Evolutionary conservation across 2,888 invertebrate genomes (phyloP).

Genomic region (Drosophila testacea): DNA sequence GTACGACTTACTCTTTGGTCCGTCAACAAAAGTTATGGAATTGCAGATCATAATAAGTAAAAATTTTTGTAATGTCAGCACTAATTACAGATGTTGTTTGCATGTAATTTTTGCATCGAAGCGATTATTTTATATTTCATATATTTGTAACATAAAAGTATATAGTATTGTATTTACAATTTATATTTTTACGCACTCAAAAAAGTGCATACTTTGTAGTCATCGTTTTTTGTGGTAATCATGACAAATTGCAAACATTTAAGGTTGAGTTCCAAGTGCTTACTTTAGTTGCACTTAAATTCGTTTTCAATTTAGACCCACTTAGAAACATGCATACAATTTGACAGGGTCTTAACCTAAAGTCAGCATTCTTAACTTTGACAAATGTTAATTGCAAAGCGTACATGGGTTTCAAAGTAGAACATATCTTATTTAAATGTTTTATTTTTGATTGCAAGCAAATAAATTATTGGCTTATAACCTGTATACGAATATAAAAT

Average conservation of each 20-base stretch:
- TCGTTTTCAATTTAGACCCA: constrained; percentile 2
- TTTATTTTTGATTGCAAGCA: too few species aligned
- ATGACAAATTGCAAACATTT: background rate
- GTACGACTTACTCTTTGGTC: background rate
- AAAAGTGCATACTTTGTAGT: constrained; percentile 1
- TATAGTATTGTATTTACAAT: too few species aligned
- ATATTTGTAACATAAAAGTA: too few species aligned
- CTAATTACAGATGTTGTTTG: too few species aligned
- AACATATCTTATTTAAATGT: background rate
- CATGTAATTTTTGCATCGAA: background rate
- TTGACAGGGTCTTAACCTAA: constrained; percentile 5
- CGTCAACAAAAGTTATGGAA: background rate
- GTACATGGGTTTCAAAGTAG: background rate
- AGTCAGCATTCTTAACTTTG: constrained; percentile 6
- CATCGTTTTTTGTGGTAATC: too few species aligned
- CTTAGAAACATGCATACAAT: constrained; percentile 1
- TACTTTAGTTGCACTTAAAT: constrained; percentile 1
- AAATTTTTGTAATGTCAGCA: background rate
- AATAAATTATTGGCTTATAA: too few species aligned
- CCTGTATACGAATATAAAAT: too few species aligned
- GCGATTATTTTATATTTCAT: too few species aligned
- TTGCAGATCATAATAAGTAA: background rate
- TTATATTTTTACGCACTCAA: background rate
- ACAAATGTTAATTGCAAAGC: background rate
- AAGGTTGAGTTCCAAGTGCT: background rate